Evolutionary conservation across 1,140 invertebrate genomes (phyloP), one percentile per base, ranked within the genome.

Genomic region (Lepidurus packardi): DNA sequence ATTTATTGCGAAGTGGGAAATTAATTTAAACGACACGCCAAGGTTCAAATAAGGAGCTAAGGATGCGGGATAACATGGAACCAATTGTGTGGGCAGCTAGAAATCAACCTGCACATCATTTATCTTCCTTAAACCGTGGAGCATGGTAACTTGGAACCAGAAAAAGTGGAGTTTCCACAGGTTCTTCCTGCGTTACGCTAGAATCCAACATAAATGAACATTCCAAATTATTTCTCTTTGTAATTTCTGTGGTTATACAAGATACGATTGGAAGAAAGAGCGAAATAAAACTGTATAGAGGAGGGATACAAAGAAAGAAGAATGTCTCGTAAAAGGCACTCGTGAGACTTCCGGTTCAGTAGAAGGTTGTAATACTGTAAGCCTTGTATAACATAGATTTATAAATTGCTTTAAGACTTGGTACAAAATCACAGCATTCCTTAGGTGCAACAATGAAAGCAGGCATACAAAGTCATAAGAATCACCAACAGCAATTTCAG

Each of bases 71-170:
- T n/a, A 65, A 21, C 53, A 65, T 7, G 16, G 21, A 65, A 65
- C 53, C 21, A 65, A 65, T 65, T 9, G 53, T 21, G 3, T 34
- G 13, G 13, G 13, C 53, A 7, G 21, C 53, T 65, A 7, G 21
- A 21, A 65, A 65, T 65, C 53, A 65, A 13, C 53, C 21, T 65
- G 53, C 53, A 65, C 53, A 65, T 65, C 53, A 65, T 65, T 65
- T 65, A 65, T 65, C 53, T 65, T 65, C 16, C 53, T 65, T 65
- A 65, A 65, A 65, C 16, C 53, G 53, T 65, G 6, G 53, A 65
- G 53, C 10, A 65, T 65, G 13, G 53, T 21, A n/a, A 65, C 4
- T 16, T 21, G 21, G 21, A 21, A 9, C 53, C 13, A 65, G 53
- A 65, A 13, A 13, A n/a, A 16, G 13, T 65, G 53, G 53, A 7